Conservation (phyloP, 2,797 vertebrate genomes). For the Gobio occitaniae region DNA sequence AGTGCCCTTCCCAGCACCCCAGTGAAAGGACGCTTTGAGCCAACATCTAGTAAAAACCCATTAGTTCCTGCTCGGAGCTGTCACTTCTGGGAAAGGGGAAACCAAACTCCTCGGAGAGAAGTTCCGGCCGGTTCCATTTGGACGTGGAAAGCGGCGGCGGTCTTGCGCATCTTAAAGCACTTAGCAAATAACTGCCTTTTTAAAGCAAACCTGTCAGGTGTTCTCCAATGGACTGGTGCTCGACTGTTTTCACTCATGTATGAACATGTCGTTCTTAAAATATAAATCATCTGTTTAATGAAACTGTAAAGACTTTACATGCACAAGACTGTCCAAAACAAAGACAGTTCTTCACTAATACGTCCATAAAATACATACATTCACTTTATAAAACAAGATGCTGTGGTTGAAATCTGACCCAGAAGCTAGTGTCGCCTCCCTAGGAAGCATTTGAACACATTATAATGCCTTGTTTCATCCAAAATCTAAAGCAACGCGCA, state of each 20-base stretch:
- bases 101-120: constrained; percentile 62
- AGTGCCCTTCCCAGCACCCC: constrained; percentile 26
- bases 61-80: constrained; percentile 62
- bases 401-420: background rate
- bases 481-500: background rate
- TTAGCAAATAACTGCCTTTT: constrained; percentile 51
- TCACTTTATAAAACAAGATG: constrained; percentile 15
- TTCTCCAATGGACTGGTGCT: constrained; percentile 58
- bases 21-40: constrained; percentile 71
- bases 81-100: constrained; percentile 66
- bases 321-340: background rate
- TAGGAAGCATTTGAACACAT: background rate
- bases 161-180: constrained; percentile 54
- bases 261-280: constrained; percentile 40
- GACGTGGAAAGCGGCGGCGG: constrained; percentile 45
- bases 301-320: constrained; percentile 1
- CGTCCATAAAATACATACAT: background rate
- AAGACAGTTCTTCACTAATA: background rate
- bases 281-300: constrained; percentile 10
- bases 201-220: constrained; percentile 55
- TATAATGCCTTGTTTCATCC: background rate
- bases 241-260: constrained; percentile 53
- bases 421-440: background rate
- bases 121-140: constrained; percentile 60
- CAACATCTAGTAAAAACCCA: constrained; percentile 59